Base-by-base conservation (phyloP, 1,140 invertebrate species). In the Drosophila azteca region DNA sequence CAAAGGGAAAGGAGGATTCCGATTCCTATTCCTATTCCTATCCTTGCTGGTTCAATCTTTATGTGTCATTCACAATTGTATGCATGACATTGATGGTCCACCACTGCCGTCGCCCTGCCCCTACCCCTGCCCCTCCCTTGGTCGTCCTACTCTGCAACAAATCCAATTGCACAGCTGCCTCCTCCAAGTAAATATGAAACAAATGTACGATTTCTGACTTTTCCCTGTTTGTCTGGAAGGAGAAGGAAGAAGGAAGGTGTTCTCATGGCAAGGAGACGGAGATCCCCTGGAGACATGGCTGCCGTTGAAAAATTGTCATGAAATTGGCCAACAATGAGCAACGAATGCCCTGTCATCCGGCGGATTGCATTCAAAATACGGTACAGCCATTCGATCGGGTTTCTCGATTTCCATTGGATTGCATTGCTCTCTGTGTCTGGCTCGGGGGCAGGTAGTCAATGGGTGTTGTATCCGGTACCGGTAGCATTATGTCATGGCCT, bases 61-160 rank as follows among this genome's bases (percentile, higher is more conserved):
- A 88, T 87, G 75, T 88, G 82, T 88, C 83, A 81, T 78, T 76
- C 79, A 69, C 71, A 88, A 87, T 88, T 87, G 83, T 87, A 87
- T 87, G 79, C 83, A 87, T 66, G 83, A 88, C 83, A 88, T 82
- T 88, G 83, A 87, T 83, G 82, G 49, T 65, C 71, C 52, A 72
- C 7, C 54, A 44, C 26, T 22, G 15, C 15, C n/a, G 17, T 20
- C 17, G n/a, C 55, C 8, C 31, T 35, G 22, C 22, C 22, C 2
- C 22, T 24, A 4, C 22, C 35, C 3, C 35, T 39, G 9, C 35
- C 3, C 3, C 3, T 0, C 35, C 7, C 1, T 20, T 20, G 17
- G 17, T 20, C 17, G 17, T 1, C 0, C 35, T 13, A n/a, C 35
- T 11, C 11, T 61, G 49, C 63, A 63, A 79, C 67, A 77, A 88